A percentile compares a stretch with the other conserved stretches of the same genome.
phyloP scores from a whole-genome alignment of 2,113 vertebrate species.

The pig (Sus scrofa) region T2T-Sscrofa CM000813.6:124493501-124494000 shows the following conservation, averaged over 20 bases:
- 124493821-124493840: background rate
- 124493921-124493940: conserved; percentile 7
- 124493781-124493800: conserved; percentile 63
- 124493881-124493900: conserved; percentile 54
- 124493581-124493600: conserved; percentile 55
- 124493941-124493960: background rate
- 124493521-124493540: background rate
- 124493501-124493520: conserved; percentile 8
- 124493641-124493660: conserved; percentile 59
- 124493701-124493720: conserved; percentile 62
- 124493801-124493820: background rate
- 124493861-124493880: conserved; percentile 53
- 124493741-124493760: conserved; percentile 63
- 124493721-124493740: conserved; percentile 59
- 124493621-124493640: conserved; percentile 21
- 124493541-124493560: conserved; percentile 29
- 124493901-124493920: conserved; percentile 33
- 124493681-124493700: conserved; percentile 62
- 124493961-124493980: conserved; percentile 50
- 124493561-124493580: conserved; percentile 35
- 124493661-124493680: conserved; percentile 74
- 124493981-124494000: conserved; percentile 4
- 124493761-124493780: conserved; percentile 58
- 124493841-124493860: background rate
- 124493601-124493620: conserved; percentile 33